Evolutionary conservation across 1,140 invertebrate species (phyloP).

Genomic region (Nomia melanderi): DNA sequence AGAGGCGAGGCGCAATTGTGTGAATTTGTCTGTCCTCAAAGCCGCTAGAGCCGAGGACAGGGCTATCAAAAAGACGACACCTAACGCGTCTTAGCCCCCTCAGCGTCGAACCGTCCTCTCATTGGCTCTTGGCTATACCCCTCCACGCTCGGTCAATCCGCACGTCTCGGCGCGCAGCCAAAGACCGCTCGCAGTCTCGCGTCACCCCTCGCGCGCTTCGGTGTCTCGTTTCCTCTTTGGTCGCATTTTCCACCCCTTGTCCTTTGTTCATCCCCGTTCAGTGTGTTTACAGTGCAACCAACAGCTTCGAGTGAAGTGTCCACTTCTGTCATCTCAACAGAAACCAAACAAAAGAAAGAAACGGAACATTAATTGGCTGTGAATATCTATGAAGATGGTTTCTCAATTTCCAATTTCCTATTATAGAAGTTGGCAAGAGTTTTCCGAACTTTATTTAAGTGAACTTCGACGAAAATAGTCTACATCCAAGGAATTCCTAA

Average conservation of each 20-base stretch:
- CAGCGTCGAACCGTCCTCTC: not conserved
- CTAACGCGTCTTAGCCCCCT: conserved; percentile 15
- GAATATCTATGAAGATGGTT: no score
- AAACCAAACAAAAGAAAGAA: no score
- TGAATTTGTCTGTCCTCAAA: not conserved
- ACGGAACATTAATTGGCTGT: no score
- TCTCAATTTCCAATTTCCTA: no score
- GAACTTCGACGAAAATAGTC: no score
- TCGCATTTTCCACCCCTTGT: no score
- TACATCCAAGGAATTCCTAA: no score
- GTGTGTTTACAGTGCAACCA: not conserved
- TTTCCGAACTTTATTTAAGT: no score
- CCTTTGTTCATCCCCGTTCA: not conserved
- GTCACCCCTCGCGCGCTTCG: conserved; percentile 41
- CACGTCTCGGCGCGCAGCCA: conserved; percentile 22
- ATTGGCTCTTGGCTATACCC: conserved; percentile 46
- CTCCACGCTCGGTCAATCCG: conserved; percentile 41
- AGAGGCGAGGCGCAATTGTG: not conserved
- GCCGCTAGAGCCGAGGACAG: not conserved
- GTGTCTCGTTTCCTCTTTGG: conserved; percentile 7
- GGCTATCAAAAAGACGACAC: conserved; percentile 21
- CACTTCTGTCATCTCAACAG: no score
- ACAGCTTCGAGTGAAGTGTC: not conserved
- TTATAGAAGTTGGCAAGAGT: no score
- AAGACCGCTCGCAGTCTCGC: conserved; percentile 51